Percentiles rank a stretch among this genome's conserved stretches.
These are phyloP conservation scores for Myotis brandtii DNA, from an alignment of 2,113 vertebrate species.

Conservation along the genomic window DNA sequence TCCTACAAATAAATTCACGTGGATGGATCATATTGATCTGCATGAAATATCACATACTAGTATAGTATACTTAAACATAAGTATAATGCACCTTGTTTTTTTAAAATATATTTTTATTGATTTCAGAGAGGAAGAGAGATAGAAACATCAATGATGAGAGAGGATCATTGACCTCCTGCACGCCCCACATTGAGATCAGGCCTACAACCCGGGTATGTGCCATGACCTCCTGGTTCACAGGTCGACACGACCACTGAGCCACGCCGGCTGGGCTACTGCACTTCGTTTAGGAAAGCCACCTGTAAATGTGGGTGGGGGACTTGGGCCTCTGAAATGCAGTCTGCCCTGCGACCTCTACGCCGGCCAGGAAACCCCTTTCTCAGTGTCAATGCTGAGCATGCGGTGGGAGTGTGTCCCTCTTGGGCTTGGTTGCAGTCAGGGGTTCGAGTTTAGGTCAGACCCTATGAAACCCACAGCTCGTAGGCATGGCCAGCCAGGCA, in stretches of 20 bases:
- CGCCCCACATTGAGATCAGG: too few species aligned
- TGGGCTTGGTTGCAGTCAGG: neutral
- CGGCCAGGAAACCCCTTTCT: neutral
- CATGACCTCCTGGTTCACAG: too few species aligned
- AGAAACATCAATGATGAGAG: too few species aligned
- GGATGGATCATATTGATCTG: neutral
- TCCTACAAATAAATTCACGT: neutral
- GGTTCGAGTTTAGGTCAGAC: neutral
- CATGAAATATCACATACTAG: neutral
- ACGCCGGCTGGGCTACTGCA: too few species aligned
- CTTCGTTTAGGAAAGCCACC: neutral
- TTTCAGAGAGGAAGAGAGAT: too few species aligned
- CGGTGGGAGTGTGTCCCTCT: fast-evolving
- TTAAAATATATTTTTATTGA: too few species aligned
- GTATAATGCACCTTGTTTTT: neutral
- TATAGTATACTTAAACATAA: neutral
- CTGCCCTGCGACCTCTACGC: neutral
- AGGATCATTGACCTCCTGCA: too few species aligned
- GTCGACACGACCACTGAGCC: too few species aligned
- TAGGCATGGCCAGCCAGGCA: neutral
- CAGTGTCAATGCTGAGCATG: neutral
- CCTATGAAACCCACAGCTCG: neutral
- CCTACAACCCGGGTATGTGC: too few species aligned
- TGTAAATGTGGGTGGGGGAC: neutral
- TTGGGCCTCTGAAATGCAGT: neutral